phyloP scores from a whole-genome alignment of 2,113 vertebrate genomes.

The Malurus elegans region DNA sequence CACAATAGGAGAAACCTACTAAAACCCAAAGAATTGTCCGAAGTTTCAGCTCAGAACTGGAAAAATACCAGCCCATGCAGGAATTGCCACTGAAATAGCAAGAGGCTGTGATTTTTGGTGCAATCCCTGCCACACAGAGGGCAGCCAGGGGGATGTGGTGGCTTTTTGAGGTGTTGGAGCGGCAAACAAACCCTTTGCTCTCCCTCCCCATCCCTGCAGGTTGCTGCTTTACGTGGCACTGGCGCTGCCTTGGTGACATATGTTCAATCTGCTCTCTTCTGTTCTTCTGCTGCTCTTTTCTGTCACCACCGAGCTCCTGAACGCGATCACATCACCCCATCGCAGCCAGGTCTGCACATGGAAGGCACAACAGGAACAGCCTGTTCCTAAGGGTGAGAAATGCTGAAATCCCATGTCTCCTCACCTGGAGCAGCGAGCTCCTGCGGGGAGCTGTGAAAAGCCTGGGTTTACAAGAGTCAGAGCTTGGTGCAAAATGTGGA shows the following conservation, averaged over 20 bases:
- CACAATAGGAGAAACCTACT: not conserved
- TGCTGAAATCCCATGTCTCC: accelerated
- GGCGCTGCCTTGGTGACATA: not conserved
- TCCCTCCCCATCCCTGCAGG: not conserved
- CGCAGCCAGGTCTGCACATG: not conserved
- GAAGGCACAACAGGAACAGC: not conserved
- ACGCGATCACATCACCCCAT: accelerated
- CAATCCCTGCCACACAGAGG: accelerated
- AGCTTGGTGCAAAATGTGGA: not conserved
- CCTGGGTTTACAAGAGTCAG: not conserved
- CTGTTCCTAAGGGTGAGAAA: not conserved
- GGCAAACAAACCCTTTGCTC: not conserved
- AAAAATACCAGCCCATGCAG: not conserved
- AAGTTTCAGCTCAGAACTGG: not conserved
- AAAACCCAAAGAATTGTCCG: not conserved
- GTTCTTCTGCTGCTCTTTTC: not conserved
- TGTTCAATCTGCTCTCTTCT: not conserved
- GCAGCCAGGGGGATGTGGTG: accelerated
- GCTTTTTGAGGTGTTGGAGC: accelerated
- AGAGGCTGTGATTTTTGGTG: not conserved
- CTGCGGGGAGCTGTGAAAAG: not conserved
- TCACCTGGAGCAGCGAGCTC: not conserved
- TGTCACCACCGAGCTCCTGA: not conserved
- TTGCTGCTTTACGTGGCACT: accelerated
- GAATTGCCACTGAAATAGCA: not conserved